Base-by-base conservation (phyloP, 2,113 vertebrate species). In the Carassius gibelio region DNA sequence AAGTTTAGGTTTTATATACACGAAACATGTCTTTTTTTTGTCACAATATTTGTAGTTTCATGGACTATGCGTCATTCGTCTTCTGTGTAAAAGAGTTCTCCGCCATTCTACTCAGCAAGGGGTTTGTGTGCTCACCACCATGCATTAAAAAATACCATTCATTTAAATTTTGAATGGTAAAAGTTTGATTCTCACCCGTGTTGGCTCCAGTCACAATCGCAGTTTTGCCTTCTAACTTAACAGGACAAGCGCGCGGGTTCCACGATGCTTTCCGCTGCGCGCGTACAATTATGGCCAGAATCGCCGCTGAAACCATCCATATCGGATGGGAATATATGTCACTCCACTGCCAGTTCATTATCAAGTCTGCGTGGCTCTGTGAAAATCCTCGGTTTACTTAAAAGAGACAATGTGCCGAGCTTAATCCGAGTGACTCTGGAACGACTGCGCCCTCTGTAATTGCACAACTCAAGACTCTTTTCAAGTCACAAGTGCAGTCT, bases 191-290 rank as follows among this genome's bases (percentile, higher is more conserved):
- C 91, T 92, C 77, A 97, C 97, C 97, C 75, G 95, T 94, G 76
- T 95, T 97, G 72, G 96, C 96, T 50, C 96, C 97, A 0, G 96
- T 97, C 77, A 97, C 95, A 3, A 97, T 92, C 0, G 94, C 95
- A 0, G 95, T 97, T 88, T 96, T 97, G 72, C 97, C 96, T 0
- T 84, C 92, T 69, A 98, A 94, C 4, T 91, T 90, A 0, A 93
- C 86, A 1, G 82, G 64, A 89, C 96, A 97, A 1, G 61, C 0
- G 1, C 59, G 26, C 26, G 26, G 95, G 3, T 94, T 71, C 97
- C 97, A 98, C 4, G 4, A 0, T 0, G 48, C 59, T 17, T 81
- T 91, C 30, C 89, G 87, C 17, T 52, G 62, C 0, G 85, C 5
- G 57, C 95, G 91, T 82, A 94, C 89, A 0, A 95, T 88, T 8